phyloP scores from a whole-genome alignment of 2,113 vertebrate genomes.

The Spheniscus mendiculus region DNA sequence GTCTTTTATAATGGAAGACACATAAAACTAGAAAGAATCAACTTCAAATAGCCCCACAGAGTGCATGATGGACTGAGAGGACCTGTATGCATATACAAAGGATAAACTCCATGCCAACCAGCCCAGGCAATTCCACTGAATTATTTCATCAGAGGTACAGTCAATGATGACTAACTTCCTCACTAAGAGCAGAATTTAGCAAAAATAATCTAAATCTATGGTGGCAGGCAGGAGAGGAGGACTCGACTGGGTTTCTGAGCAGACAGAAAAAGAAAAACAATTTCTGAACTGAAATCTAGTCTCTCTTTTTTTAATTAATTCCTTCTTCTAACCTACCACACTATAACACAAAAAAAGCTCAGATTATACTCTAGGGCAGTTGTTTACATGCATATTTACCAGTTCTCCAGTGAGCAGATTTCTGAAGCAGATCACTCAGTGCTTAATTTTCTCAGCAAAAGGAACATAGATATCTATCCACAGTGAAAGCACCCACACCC shows the following conservation, averaged over 20 bases:
- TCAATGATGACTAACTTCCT: neutral
- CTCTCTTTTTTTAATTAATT: slow-evolving; percentile 1
- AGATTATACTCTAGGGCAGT: slow-evolving; percentile 12
- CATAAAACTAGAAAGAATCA: slow-evolving; percentile 8
- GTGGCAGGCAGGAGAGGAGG: neutral
- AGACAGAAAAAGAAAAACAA: neutral
- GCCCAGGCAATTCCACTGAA: neutral
- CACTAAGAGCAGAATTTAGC: neutral
- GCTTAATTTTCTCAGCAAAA: slow-evolving; percentile 37
- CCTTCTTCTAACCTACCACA: neutral
- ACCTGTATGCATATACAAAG: neutral
- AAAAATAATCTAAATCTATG: neutral
- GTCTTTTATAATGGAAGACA: neutral
- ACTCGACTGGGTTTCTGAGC: neutral
- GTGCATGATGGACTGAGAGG: neutral
- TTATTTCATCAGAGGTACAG: neutral
- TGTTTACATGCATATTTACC: slow-evolving; percentile 42
- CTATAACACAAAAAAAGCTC: neutral
- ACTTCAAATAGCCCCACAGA: neutral
- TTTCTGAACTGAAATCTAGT: neutral
- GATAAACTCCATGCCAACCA: neutral
- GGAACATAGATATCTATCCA: neutral
- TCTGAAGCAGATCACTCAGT: slow-evolving; percentile 40
- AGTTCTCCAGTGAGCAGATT: slow-evolving; percentile 6
- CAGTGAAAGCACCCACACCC: neutral